Evolutionary conservation across 2,113 vertebrate species (phyloP).

Genomic region (Hepsetus odoe): DNA sequence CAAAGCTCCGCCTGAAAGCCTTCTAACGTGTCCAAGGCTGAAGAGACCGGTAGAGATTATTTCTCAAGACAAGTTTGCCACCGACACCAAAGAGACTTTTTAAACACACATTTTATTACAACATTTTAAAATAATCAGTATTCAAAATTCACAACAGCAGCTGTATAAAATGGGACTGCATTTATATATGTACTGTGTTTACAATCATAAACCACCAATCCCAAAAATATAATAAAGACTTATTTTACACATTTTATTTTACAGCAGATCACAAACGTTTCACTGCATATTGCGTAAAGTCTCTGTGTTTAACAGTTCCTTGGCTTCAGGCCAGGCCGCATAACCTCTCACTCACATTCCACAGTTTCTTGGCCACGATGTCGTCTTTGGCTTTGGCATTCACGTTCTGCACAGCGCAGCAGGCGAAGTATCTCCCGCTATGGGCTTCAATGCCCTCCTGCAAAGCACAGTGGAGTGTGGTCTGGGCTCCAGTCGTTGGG

Average conservation of each 20-base stretch:
- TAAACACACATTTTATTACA: conserved; percentile 45
- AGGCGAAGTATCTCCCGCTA: conserved; percentile 70
- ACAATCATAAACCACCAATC: not conserved
- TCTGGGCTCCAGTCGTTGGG: conserved; percentile 69
- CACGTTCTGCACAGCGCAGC: conserved; percentile 62
- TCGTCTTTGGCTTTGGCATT: conserved; percentile 57
- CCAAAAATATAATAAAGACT: not conserved
- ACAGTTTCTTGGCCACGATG: conserved; percentile 60
- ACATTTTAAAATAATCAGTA: not conserved
- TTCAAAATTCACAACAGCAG: conserved; percentile 3
- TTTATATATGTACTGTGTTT: not conserved
- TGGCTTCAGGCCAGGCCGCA: conserved; percentile 56
- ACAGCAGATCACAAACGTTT: not conserved
- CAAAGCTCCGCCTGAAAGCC: no score
- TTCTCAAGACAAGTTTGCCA: not conserved
- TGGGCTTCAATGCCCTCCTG: conserved; percentile 71
- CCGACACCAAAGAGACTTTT: not conserved
- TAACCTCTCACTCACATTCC: conserved; percentile 71
- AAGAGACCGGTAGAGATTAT: no score
- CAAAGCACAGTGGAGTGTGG: conserved; percentile 70
- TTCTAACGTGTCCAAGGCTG: no score
- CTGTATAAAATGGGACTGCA: conserved; percentile 1
- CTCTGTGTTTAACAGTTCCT: not conserved
- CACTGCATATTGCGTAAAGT: conserved; percentile 2
- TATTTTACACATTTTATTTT: not conserved